Percentiles rank a stretch among this genome's conserved stretches.
These are phyloP conservation scores for Psilanteris sp. DNA, from an alignment of 1,140 invertebrate species.

Conservation along the genomic window DNA sequence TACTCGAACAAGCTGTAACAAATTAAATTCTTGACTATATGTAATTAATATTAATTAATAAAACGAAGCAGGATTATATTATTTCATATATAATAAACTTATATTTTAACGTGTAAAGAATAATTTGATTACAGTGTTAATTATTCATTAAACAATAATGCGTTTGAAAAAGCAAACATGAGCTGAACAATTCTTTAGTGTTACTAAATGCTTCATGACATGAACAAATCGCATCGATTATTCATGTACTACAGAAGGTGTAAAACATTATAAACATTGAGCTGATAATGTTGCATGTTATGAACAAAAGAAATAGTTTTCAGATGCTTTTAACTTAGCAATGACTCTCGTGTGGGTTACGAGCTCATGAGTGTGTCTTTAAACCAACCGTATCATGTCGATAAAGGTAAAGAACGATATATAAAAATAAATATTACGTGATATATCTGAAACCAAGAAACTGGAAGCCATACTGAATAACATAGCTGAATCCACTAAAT, in stretches of 20 bases:
- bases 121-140: neutral
- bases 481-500: constrained; percentile 47
- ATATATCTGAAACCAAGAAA: constrained; percentile 57
- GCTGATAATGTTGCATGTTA: constrained; percentile 3
- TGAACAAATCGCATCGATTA: constrained; percentile 27
- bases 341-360: neutral
- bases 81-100: too few species aligned
- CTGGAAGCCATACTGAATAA: constrained; percentile 48
- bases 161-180: constrained; percentile 19
- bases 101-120: too few species aligned
- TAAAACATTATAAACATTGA: constrained; percentile 40
- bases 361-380: neutral
- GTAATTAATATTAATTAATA: too few species aligned
- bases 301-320: neutral
- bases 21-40: too few species aligned
- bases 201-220: constrained; percentile 14
- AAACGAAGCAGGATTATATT: too few species aligned
- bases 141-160: constrained; percentile 2
- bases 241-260: constrained; percentile 5
- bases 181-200: constrained; percentile 18
- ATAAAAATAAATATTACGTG: constrained; percentile 56
- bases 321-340: constrained; percentile 2
- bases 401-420: too few species aligned
- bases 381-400: too few species aligned
- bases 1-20: neutral